Evolutionary conservation across 2,113 vertebrate species (phyloP), one percentile per base, ranked within the genome.

Genomic region (Pagrus major): DNA sequence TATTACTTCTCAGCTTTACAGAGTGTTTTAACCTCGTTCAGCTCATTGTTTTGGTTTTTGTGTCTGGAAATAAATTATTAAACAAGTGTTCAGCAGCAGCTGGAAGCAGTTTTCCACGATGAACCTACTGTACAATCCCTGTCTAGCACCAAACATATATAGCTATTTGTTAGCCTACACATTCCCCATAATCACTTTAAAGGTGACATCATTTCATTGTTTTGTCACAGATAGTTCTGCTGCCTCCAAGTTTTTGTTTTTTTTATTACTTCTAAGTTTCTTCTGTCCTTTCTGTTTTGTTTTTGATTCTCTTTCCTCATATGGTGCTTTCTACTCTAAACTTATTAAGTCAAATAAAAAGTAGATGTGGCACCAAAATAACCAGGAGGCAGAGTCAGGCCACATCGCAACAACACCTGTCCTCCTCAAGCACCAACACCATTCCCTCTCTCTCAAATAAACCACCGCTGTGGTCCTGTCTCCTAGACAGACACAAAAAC

Each of bases 401-500:
- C 58, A 80, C 47, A 44, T 55, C 5, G 0, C 35, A 63, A 20
- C 25, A 63, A 21, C 67, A 71, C 55, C 56, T 29, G 0, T 41
- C 23, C 60, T 49, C 31, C 5, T 56, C 27, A 20, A 41, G 44
- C 52, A 52, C 41, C 23, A 25, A 1, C 25, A 0, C 54, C 14
- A 2, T 14, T 49, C 10, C n/a, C 12, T 14, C 44, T 51, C 10
- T 33, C 31, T 31, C 15, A 68, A 29, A 44, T 31, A 39, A 25
- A n/a, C 21, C 25, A 14, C 31, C 7, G 1, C 64, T 61, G 20
- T 52, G 27, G 0, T 37, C 23, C 27, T 3, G 39, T 69, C 46
- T 55, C 27, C 25, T 52, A 21, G 37, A 63, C 37, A 61, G 25
- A 74, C 59, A 37, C 64, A 51, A 51, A 51, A 20, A 31, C 72